Evolutionary conservation across 2,797 vertebrate species (phyloP).

Genomic region (Siniperca obscura): DNA sequence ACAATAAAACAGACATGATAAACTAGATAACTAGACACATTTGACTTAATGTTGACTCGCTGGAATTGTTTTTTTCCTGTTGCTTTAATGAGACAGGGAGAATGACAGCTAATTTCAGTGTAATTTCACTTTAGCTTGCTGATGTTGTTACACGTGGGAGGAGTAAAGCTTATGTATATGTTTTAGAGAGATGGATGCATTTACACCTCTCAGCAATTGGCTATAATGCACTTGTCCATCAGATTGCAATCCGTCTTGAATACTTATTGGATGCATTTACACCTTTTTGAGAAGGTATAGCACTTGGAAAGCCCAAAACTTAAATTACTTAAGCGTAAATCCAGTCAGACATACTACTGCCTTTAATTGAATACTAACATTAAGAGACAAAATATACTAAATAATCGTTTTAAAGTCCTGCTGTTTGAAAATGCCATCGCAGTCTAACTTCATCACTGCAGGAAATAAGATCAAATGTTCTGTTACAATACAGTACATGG

Average conservation of each 20-base stretch:
- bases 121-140: background rate
- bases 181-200: background rate
- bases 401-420: background rate
- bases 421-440: background rate
- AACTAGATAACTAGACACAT: too few species aligned
- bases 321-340: background rate
- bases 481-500: background rate
- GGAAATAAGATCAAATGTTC: background rate
- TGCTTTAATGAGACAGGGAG: background rate
- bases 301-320: too few species aligned
- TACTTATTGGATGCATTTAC: background rate
- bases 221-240: background rate
- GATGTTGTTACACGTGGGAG: background rate
- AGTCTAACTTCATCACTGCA: slow-evolving; percentile 5
- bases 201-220: background rate
- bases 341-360: background rate
- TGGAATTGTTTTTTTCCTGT: too few species aligned
- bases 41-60: too few species aligned
- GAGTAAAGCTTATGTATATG: too few species aligned
- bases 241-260: background rate
- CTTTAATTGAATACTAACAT: background rate
- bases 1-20: background rate
- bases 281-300: too few species aligned
- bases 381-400: background rate
- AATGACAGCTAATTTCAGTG: background rate